Conservation (phyloP, 2,797 vertebrate genomes). For the Sparus aurata region DNA sequence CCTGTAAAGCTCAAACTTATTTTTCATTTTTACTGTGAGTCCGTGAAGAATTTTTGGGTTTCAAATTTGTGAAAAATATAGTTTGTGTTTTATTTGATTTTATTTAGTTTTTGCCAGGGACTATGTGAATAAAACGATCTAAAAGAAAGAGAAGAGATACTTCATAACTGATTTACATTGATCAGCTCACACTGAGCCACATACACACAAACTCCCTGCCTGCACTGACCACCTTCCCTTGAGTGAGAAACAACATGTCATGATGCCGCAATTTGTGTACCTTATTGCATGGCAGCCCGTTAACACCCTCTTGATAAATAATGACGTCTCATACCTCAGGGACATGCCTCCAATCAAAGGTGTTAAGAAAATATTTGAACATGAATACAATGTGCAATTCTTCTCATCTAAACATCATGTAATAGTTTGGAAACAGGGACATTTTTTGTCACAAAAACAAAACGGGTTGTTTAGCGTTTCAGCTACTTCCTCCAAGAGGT, state of each 20-base stretch:
- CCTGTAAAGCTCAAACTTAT: no score
- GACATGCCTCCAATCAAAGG: conserved; percentile 26
- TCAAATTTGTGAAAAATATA: background rate
- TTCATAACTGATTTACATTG: no score
- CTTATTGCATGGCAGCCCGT: background rate
- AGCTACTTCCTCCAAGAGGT: background rate
- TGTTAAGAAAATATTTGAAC: conserved; percentile 18
- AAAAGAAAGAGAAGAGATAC: background rate
- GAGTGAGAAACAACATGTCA: background rate
- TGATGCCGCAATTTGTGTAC: background rate
- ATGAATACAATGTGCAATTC: background rate
- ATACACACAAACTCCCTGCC: background rate
- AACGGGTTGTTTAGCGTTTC: background rate
- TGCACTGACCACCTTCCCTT: background rate
- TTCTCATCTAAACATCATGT: conserved; percentile 6
- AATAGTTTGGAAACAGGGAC: background rate
- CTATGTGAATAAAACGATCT: background rate
- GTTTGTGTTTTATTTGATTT: background rate
- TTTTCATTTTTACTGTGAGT: no score
- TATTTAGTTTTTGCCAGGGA: background rate
- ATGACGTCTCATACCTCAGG: conserved; percentile 5
- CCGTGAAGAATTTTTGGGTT: background rate
- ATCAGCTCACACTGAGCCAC: background rate
- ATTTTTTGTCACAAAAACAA: background rate
- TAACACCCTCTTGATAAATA: conserved; percentile 26